phyloP scores from a whole-genome alignment of 2,113 vertebrate genomes.

The Coptodon bakossiorum region DNA sequence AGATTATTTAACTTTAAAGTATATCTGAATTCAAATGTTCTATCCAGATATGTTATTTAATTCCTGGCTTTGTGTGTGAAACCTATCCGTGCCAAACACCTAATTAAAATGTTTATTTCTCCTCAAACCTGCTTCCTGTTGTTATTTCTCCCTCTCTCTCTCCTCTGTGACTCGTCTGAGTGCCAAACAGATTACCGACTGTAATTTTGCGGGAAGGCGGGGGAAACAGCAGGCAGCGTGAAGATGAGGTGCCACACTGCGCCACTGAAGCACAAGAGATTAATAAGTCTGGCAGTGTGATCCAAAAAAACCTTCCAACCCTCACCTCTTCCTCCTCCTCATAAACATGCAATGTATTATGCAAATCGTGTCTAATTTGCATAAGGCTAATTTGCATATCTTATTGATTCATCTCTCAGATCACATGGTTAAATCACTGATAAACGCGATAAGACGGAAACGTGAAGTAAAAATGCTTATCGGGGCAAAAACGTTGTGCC shows the following conservation, averaged over 20 bases:
- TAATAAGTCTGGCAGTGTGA: neutral
- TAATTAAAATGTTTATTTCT: slow-evolving; percentile 49
- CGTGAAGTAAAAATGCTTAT: neutral
- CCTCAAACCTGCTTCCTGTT: neutral
- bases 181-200: slow-evolving; percentile 27
- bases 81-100: slow-evolving; percentile 11
- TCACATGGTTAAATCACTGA: neutral
- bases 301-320: neutral
- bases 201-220: neutral
- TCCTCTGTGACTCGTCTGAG: neutral
- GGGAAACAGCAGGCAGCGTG: neutral
- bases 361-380: neutral
- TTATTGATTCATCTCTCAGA: slow-evolving; percentile 21
- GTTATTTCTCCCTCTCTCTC: neutral
- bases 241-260: slow-evolving; percentile 15
- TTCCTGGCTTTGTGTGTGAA: neutral
- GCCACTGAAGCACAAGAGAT: slow-evolving; percentile 4
- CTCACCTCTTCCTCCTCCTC: neutral
- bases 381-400: slow-evolving; percentile 17
- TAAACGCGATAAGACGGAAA: neutral
- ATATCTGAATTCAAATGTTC: neutral
- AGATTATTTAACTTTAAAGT: slow-evolving; percentile 25
- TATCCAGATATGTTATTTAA: slow-evolving; percentile 30
- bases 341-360: neutral
- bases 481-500: neutral